phyloP scores from a whole-genome alignment of 2,113 vertebrate genomes.

The Phylloscopus whistleri region DNA sequence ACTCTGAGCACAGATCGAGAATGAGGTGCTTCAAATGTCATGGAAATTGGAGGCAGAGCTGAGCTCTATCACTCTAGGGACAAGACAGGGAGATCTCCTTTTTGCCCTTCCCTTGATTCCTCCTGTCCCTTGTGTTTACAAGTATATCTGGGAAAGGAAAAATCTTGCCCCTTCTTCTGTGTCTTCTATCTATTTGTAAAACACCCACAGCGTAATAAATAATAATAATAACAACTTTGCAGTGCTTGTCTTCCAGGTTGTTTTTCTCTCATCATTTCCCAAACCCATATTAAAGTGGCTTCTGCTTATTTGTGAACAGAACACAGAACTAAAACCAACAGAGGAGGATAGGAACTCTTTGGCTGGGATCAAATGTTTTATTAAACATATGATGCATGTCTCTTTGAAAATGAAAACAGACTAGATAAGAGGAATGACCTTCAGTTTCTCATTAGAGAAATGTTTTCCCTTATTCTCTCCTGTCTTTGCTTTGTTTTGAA shows the following conservation, averaged over 20 bases:
- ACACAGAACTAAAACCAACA: background rate
- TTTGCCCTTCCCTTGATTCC: background rate
- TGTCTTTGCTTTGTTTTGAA: background rate
- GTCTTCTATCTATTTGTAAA: background rate
- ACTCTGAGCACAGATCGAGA: background rate
- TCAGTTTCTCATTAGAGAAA: background rate
- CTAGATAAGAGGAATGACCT: background rate
- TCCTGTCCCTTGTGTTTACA: background rate
- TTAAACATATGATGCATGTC: background rate
- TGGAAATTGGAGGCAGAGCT: background rate
- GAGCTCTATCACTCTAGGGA: background rate
- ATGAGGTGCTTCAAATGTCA: background rate
- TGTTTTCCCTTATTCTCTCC: background rate
- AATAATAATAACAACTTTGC: background rate
- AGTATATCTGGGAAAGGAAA: background rate
- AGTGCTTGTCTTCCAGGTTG: background rate
- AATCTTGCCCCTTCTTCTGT: background rate
- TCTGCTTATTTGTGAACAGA: background rate
- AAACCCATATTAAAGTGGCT: background rate
- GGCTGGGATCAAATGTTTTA: background rate
- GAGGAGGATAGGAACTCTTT: background rate
- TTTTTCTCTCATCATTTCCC: background rate
- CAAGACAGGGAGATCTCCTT: background rate
- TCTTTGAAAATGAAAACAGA: background rate
- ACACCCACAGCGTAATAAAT: background rate